Conservation (phyloP, 2,113 vertebrate species). For the Cromileptes altivelis region DNA sequence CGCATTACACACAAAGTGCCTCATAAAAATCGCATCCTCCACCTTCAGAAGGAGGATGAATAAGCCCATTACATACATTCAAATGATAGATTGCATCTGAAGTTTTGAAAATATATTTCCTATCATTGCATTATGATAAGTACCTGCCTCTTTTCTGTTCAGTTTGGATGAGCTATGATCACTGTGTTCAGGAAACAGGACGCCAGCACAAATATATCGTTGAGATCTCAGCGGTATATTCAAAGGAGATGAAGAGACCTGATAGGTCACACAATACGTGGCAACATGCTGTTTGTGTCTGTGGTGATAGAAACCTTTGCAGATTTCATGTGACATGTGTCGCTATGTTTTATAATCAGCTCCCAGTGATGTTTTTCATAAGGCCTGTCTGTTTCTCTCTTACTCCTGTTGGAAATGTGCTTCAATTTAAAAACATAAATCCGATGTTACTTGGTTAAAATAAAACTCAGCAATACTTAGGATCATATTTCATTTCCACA, state of each 20-base stretch:
- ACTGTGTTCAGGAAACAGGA: not conserved
- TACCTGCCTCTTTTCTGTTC: not conserved
- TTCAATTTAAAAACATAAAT: not conserved
- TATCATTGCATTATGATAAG: not conserved
- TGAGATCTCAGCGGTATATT: conserved; percentile 17
- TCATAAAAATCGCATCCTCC: conserved; percentile 24
- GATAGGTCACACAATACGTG: not conserved
- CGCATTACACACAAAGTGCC: conserved; percentile 18
- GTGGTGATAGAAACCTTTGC: not conserved
- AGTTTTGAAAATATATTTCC: conserved; percentile 15
- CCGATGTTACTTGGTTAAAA: not conserved
- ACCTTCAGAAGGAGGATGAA: conserved; percentile 1
- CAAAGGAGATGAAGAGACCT: conserved; percentile 19
- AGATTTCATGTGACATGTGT: not conserved
- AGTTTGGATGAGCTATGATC: conserved; percentile 7
- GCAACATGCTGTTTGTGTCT: not conserved
- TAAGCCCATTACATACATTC: not conserved
- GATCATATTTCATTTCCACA: not conserved
- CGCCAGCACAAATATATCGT: conserved; percentile 10
- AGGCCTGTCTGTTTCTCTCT: not conserved
- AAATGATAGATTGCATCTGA: conserved; percentile 6
- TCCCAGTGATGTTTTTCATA: not conserved
- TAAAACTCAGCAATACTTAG: not conserved
- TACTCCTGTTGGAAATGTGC: not conserved
- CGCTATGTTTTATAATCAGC: not conserved